These are phyloP conservation scores for Eurytoma californica DNA, from an alignment of 2,888 invertebrate genomes.

Conservation along the genomic window DNA sequence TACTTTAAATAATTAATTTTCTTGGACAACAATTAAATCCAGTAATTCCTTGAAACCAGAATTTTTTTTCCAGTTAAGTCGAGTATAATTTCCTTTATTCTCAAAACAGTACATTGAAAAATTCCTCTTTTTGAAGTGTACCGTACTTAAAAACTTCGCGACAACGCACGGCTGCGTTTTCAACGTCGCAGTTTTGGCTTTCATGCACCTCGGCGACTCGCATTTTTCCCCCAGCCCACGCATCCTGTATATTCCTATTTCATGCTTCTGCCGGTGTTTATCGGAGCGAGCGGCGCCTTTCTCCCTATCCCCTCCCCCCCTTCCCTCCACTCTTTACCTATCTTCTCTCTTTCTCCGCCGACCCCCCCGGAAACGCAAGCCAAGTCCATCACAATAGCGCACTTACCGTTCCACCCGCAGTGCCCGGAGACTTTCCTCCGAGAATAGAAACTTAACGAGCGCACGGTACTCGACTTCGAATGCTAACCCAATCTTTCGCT, in stretches of 20 bases:
- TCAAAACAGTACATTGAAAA: too few relatives aligned
- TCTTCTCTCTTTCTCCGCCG: neutral
- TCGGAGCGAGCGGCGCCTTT: slow-evolving; percentile 13
- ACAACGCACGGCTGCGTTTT: neutral
- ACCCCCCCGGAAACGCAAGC: slow-evolving; percentile 4
- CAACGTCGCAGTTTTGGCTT: neutral
- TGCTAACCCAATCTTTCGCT: slow-evolving; percentile 46
- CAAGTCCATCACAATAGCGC: slow-evolving; percentile 23
- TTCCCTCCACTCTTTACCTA: neutral
- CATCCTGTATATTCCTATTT: neutral
- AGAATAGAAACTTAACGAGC: slow-evolving; percentile 52
- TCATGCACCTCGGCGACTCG: neutral
- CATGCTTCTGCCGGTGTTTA: slow-evolving; percentile 17
- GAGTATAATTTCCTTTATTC: too few relatives aligned
- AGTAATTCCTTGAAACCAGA: too few relatives aligned
- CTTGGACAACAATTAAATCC: too few relatives aligned
- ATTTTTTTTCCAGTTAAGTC: too few relatives aligned
- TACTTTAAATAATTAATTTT: too few relatives aligned
- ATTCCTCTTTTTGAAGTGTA: too few relatives aligned
- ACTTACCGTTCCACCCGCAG: slow-evolving; percentile 5
- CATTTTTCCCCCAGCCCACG: neutral
- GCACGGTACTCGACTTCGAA: slow-evolving; percentile 38
- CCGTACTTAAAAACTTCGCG: too few relatives aligned
- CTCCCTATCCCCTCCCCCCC: slow-evolving; percentile 1
- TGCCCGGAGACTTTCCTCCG: slow-evolving; percentile 7